A percentile compares a stretch with the other conserved stretches of the same genome.
Conservation (phyloP, 2,888 invertebrate species). For the Ormyrus nitidulus region DNA sequence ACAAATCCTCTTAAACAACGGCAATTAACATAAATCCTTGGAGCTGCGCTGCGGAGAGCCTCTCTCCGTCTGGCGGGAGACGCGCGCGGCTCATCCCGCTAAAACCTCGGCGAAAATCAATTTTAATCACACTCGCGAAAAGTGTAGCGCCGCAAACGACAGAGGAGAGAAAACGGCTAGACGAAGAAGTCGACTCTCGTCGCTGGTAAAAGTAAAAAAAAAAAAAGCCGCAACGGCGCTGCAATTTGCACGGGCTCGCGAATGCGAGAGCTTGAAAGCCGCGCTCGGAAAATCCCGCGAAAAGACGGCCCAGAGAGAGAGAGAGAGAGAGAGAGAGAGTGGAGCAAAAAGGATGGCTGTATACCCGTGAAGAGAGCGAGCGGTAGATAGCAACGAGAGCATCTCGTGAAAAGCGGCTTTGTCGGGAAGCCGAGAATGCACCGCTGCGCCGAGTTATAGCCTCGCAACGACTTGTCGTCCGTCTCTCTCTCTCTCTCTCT, state of each 20-base stretch:
- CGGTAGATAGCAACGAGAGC: neutral
- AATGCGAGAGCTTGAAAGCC: constrained; percentile 26
- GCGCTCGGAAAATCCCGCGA: constrained; percentile 28
- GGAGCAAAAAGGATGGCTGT: no score
- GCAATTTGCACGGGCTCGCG: constrained; percentile 40
- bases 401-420: constrained; percentile 32
- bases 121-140: constrained; percentile 29
- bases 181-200: no score
- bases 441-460: constrained; percentile 23
- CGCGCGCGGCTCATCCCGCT: no score
- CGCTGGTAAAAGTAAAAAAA: no score
- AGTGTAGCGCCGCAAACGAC: neutral
- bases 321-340: constrained; percentile 3
- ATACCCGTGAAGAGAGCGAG: neutral
- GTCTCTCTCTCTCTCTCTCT: no score
- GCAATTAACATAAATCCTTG: constrained; percentile 28
- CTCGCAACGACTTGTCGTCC: neutral
- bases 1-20: constrained; percentile 1
- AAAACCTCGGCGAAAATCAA: constrained; percentile 8
- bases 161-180: neutral
- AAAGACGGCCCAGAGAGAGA: neutral
- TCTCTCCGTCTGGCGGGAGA: neutral
- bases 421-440: constrained; percentile 20
- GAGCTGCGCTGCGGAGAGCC: neutral
- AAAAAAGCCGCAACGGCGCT: neutral